Base-by-base conservation (phyloP, 2,797 vertebrate species). In the Myripristis murdjan region DNA sequence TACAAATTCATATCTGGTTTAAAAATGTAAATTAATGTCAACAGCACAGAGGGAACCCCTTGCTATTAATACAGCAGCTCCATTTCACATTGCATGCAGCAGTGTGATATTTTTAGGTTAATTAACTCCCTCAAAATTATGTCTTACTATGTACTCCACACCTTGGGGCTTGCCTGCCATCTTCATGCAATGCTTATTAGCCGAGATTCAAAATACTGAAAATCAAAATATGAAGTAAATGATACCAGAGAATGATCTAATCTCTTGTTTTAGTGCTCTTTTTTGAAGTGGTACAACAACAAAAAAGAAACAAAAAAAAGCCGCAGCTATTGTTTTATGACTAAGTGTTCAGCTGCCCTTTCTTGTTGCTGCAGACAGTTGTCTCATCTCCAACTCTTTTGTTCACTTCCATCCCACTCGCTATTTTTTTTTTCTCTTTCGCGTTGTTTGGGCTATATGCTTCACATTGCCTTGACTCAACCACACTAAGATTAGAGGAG, bases 401-500 rank as follows among this genome's bases (percentile, higher is more conserved):
- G 41, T 64, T 87, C 74, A 1, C 73, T 72, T 56, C 39, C 58
- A 44, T 86, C 89, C 85, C 83, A 84, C 85, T 86, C 77, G 33
- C 73, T 81, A 62, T 79, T 81, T 54, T 59, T 79, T 79, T 79
- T 83, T 81, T 73, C 62, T 71, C 64, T 78, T 10, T n/a, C 54
- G 79, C 82, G 88, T 85, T 89, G 81, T 84, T 90, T 79, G 64
- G 67, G 76, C 62, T 77, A 77, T 78, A 79, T 16, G 33, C 80
- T 84, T 85, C 82, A 88, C 75, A 84, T 85, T 87, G 82, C 85
- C 83, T 78, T 54, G 60, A 83, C 77, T 83, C 68, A 64, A 58
- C 69, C 57, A 22, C 79, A 70, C 70, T 59, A 71, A 37, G 52
- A 62, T 67, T 60, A 39, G 64, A 69, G 49, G 79, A 73, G 71